phyloP scores from a whole-genome alignment of 2,113 vertebrate genomes.

The Gymnobelideus leadbeateri region DNA sequence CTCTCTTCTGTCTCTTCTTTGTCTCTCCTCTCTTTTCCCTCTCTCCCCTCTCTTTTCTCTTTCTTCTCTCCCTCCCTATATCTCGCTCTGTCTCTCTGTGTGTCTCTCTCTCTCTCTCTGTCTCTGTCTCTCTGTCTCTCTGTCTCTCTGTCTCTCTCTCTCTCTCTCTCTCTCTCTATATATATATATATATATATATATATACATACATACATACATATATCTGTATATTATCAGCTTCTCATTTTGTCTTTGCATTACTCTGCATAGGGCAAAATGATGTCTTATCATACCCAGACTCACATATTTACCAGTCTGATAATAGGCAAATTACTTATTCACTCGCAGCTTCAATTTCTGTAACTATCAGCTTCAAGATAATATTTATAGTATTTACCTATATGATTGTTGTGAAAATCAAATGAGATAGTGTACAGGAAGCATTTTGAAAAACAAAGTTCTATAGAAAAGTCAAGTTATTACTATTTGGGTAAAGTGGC shows the following conservation, averaged over 20 bases:
- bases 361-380: not conserved
- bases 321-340: not conserved
- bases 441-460: not conserved
- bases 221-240: not conserved
- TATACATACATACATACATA: too few species aligned
- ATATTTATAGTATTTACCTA: not conserved
- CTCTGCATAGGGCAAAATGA: not conserved
- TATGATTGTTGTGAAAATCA: not conserved
- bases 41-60: too few species aligned
- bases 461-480: not conserved
- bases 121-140: too few species aligned
- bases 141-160: too few species aligned
- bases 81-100: too few species aligned
- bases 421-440: not conserved
- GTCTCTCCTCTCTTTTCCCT: too few species aligned
- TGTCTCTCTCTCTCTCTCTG: too few species aligned
- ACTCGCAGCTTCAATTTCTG: not conserved
- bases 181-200: too few species aligned
- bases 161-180: too few species aligned
- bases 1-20: fast-evolving
- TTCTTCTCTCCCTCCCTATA: too few species aligned
- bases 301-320: not conserved
- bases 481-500: not conserved
- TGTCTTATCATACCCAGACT: not conserved
- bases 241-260: not conserved